Evolutionary conservation across 2,888 invertebrate genomes (phyloP).

Genomic region (Prenolepis imparis): DNA sequence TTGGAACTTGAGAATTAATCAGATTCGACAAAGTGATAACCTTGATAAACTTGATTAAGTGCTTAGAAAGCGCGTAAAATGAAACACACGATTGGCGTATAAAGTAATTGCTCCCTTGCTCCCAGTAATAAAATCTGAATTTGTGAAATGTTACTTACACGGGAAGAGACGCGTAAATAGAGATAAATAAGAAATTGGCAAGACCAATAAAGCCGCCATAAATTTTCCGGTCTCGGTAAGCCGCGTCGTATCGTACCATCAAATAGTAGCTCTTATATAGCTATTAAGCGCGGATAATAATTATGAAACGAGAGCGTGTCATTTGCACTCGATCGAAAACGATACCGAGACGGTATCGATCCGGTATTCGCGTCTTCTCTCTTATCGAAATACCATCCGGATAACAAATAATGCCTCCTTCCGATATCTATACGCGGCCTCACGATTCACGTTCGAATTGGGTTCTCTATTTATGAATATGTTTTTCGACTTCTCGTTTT

Average conservation of each 20-base stretch:
- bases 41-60: neutral
- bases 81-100: neutral
- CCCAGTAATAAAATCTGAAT: neutral
- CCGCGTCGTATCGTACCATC: slow-evolving; percentile 19
- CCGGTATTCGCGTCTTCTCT: neutral
- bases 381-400: neutral
- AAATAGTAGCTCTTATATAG: slow-evolving; percentile 43
- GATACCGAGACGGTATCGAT: slow-evolving; percentile 15
- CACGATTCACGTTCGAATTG: slow-evolving; percentile 21
- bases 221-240: neutral
- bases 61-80: neutral
- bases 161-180: slow-evolving; percentile 7
- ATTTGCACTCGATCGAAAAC: slow-evolving; percentile 9
- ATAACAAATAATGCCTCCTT: neutral
- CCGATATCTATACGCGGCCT: neutral
- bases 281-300: slow-evolving; percentile 18
- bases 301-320: slow-evolving; percentile 19
- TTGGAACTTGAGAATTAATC: slow-evolving; percentile 20
- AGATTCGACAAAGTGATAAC: slow-evolving; percentile 13
- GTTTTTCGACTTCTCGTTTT: slow-evolving; percentile 22
- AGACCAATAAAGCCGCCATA: neutral
- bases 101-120: neutral
- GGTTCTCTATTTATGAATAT: slow-evolving; percentile 31
- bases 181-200: slow-evolving; percentile 48
- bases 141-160: slow-evolving; percentile 1